Conservation (phyloP, 1,140 invertebrate genomes). For the Drosophila varians region DNA sequence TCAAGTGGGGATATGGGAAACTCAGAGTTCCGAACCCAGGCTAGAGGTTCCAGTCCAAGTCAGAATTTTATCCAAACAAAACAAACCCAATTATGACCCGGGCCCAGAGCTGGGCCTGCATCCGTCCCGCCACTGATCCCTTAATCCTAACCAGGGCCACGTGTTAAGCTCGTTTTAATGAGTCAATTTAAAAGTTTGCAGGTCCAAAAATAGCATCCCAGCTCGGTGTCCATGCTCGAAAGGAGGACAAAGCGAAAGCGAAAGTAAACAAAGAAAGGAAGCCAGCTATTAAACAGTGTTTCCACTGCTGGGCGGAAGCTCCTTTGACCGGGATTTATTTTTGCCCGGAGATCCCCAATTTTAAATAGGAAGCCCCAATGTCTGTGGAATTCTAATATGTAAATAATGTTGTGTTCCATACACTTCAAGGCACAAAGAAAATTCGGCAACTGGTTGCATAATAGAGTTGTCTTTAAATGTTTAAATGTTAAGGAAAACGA, state of each 20-base stretch:
- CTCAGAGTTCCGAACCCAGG: neutral
- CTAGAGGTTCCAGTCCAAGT: conserved; percentile 6
- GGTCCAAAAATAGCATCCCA: conserved; percentile 31
- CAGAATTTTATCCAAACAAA: neutral
- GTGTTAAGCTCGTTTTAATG: conserved; percentile 59
- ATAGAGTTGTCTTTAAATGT: too few species aligned
- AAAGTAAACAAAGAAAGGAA: conserved; percentile 28
- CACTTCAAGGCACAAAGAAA: too few species aligned
- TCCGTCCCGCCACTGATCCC: neutral
- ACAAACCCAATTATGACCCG: conserved; percentile 9
- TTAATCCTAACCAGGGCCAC: conserved; percentile 28
- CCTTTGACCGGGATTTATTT: neutral
- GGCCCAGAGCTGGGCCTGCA: neutral
- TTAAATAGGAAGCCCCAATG: neutral
- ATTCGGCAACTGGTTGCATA: too few species aligned
- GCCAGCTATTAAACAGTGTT: conserved; percentile 5
- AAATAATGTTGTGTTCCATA: neutral
- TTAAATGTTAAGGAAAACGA: too few species aligned
- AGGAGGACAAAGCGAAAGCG: conserved; percentile 3
- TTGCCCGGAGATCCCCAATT: neutral
- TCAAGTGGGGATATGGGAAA: conserved; percentile 8
- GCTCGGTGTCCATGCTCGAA: neutral
- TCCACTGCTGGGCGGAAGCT: neutral
- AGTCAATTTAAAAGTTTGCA: conserved; percentile 53
- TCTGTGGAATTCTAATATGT: neutral